Evolutionary conservation across 37 sponge, comb jelly and placozoan species (phyloP).

Genomic region (Geodia barretti): DNA sequence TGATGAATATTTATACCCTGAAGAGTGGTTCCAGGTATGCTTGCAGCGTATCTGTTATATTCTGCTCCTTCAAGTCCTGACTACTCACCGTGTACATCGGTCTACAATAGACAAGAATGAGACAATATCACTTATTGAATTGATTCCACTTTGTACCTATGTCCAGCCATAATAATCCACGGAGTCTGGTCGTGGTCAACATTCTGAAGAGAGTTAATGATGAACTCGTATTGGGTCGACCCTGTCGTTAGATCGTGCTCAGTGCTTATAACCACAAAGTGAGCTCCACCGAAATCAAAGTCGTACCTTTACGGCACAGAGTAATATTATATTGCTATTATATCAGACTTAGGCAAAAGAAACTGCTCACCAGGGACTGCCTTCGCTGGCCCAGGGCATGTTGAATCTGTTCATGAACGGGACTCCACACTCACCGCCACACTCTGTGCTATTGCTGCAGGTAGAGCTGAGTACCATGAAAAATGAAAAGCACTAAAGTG

Average conservation of each 20-base stretch:
- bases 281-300: conserved; percentile 65
- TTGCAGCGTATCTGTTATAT: conserved; percentile 29
- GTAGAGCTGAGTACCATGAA: too few species aligned
- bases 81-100: conserved; percentile 85
- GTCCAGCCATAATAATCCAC: conserved; percentile 81
- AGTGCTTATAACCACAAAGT: conserved; percentile 81
- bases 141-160: conserved; percentile 31
- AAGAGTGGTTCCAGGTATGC: conserved; percentile 60
- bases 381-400: conserved; percentile 65
- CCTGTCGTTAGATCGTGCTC: conserved; percentile 57
- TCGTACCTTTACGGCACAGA: conserved; percentile 69
- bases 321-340: too few species aligned
- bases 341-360: too few species aligned
- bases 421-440: conserved; percentile 85
- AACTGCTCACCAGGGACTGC: too few species aligned
- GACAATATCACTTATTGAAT: too few species aligned
- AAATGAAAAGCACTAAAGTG: too few species aligned
- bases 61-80: conserved; percentile 3
- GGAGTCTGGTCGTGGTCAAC: conserved; percentile 75
- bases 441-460: conserved; percentile 47
- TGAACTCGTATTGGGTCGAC: conserved; percentile 47
- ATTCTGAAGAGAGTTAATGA: conserved; percentile 41
- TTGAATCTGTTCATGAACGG: conserved; percentile 63
- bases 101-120: conserved; percentile 33
- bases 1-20: too few species aligned